Evolutionary conservation across 2,888 invertebrate species (phyloP).

Genomic region (Cosmia pyralina): DNA sequence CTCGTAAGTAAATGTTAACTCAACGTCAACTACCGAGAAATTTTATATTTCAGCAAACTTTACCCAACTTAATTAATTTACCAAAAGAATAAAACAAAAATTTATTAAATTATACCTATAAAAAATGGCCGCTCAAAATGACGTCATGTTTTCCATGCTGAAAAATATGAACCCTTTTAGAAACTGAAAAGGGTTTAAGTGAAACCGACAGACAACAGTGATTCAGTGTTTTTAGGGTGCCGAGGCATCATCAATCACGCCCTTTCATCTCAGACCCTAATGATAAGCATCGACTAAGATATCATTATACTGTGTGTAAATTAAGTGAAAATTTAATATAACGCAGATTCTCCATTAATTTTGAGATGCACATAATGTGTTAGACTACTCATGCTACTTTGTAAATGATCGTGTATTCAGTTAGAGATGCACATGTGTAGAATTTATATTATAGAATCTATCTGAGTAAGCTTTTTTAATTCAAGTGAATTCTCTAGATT

Average conservation of each 20-base stretch:
- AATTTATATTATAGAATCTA: neutral
- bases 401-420: neutral
- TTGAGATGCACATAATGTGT: conserved; percentile 35
- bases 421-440: neutral
- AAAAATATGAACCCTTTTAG: conserved; percentile 69
- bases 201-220: conserved; percentile 78
- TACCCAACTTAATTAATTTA: conserved; percentile 47
- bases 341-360: conserved; percentile 54
- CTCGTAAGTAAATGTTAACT: conserved; percentile 23
- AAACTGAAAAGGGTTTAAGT: conserved; percentile 72
- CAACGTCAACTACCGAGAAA: conserved; percentile 8
- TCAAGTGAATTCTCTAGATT: neutral
- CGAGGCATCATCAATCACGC: conserved; percentile 75
- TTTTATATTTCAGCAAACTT: conserved; percentile 29
- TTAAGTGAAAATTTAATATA: conserved; percentile 65
- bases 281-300: conserved; percentile 72
- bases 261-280: conserved; percentile 68
- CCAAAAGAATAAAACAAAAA: conserved; percentile 43
- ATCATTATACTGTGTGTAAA: conserved; percentile 65
- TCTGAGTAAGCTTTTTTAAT: neutral
- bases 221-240: conserved; percentile 73
- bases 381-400: conserved; percentile 19
- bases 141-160: conserved; percentile 58
- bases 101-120: conserved; percentile 43
- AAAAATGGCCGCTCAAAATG: conserved; percentile 52